Conservation (phyloP, 2,888 invertebrate genomes). For the Mythimna lalbum region DNA sequence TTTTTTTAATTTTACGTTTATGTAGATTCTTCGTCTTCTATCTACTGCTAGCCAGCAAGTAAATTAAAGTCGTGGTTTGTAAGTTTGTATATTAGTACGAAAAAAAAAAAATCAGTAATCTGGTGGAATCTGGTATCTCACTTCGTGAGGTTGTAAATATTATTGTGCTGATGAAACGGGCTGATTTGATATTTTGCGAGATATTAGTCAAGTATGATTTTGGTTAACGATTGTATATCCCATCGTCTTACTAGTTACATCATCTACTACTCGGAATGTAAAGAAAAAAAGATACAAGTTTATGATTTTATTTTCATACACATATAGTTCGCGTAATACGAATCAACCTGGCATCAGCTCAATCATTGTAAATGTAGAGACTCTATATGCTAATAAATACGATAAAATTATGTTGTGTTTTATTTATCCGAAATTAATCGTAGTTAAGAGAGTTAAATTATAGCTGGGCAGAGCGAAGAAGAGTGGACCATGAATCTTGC, state of each 20-base stretch:
- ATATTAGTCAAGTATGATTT: not conserved
- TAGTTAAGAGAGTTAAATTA: too few species aligned
- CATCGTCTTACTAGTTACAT: not conserved
- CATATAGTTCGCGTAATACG: not conserved
- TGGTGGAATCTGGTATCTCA: constrained; percentile 51
- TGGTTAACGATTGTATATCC: not conserved
- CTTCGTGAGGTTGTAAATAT: constrained; percentile 64
- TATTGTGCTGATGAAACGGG: constrained; percentile 26
- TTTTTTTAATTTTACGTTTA: too few species aligned
- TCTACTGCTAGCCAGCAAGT: not conserved
- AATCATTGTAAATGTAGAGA: constrained; percentile 71
- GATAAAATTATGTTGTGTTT: constrained; percentile 47
- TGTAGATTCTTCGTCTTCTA: not conserved
- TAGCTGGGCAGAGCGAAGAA: too few species aligned
- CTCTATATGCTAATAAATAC: constrained; percentile 76
- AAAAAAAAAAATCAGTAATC: constrained; percentile 15
- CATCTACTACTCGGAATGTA: not conserved
- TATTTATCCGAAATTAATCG: too few species aligned
- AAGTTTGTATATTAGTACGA: not conserved
- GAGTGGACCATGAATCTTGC: too few species aligned
- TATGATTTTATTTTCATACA: not conserved
- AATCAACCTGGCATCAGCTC: constrained; percentile 43
- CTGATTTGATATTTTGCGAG: constrained; percentile 31
- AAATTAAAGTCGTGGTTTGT: not conserved
- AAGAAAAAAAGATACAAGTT: too few species aligned